Evolutionary conservation across 2,888 invertebrate genomes (phyloP).

Genomic region (Drosophila formosana): DNA sequence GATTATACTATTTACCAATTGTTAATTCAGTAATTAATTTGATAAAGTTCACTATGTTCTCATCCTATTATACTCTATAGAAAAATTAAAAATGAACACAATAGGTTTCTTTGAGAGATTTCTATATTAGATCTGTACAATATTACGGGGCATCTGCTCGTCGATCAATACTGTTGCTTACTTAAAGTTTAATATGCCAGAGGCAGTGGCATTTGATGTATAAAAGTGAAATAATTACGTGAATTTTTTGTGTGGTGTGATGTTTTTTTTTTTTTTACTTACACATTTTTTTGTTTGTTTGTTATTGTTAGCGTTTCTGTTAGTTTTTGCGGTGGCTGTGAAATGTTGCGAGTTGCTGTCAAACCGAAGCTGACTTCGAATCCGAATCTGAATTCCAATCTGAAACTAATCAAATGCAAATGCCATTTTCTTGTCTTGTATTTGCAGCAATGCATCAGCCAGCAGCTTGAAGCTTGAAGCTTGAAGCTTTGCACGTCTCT

Average conservation of each 20-base stretch:
- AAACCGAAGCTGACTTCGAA: slow-evolving; percentile 10
- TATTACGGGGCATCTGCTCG: slow-evolving; percentile 1
- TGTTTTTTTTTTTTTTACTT: slow-evolving; percentile 16
- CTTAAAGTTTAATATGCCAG: slow-evolving; percentile 54
- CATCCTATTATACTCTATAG: too few species aligned
- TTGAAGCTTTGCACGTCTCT: slow-evolving; percentile 34
- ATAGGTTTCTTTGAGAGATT: too few species aligned
- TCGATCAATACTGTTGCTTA: neutral
- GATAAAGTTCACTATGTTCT: too few species aligned
- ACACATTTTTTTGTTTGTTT: slow-evolving; percentile 7
- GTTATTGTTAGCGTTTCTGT: slow-evolving; percentile 1
- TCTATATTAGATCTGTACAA: neutral
- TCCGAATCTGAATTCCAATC: slow-evolving; percentile 1
- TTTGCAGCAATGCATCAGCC: slow-evolving; percentile 67
- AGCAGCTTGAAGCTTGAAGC: slow-evolving; percentile 49
- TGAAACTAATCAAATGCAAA: slow-evolving; percentile 18
- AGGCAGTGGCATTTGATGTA: slow-evolving; percentile 50
- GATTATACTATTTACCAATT: too few species aligned
- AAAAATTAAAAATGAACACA: neutral
- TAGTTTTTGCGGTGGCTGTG: slow-evolving; percentile 31
- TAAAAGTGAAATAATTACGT: slow-evolving; percentile 63
- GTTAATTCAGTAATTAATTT: too few species aligned
- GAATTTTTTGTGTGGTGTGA: slow-evolving; percentile 49
- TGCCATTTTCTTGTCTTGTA: slow-evolving; percentile 13
- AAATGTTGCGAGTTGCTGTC: slow-evolving; percentile 38